Evolutionary conservation across 2,797 vertebrate species (phyloP).

Genomic region (Pseudochirops cupreus): DNA sequence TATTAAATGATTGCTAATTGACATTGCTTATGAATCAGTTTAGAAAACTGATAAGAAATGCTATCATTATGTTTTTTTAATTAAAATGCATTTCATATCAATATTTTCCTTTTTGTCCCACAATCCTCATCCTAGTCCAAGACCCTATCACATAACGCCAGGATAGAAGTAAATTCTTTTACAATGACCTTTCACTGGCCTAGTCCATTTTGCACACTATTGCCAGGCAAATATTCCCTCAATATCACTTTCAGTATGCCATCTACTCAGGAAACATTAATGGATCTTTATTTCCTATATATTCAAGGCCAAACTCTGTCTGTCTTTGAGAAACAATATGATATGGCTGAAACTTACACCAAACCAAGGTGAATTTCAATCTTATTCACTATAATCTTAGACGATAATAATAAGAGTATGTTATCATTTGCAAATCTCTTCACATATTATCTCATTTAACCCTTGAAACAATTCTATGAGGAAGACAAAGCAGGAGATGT

Average conservation of each 20-base stretch:
- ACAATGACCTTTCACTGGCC: background rate
- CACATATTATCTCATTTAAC: background rate
- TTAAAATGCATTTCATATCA: background rate
- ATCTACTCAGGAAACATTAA: background rate
- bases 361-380: background rate
- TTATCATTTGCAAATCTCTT: background rate
- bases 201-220: background rate
- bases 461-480: background rate
- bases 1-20: background rate
- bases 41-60: background rate
- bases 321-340: background rate
- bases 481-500: background rate
- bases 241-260: background rate
- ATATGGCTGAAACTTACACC: background rate
- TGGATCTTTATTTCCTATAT: background rate
- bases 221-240: background rate
- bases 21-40: background rate
- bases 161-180: background rate
- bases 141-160: background rate
- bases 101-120: background rate
- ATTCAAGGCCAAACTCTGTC: background rate
- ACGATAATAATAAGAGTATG: background rate
- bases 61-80: background rate
- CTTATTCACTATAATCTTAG: background rate
- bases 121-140: background rate